These are phyloP conservation scores for Vesta saturnalis DNA, from an alignment of 2,888 invertebrate species.

Conservation along the genomic window DNA sequence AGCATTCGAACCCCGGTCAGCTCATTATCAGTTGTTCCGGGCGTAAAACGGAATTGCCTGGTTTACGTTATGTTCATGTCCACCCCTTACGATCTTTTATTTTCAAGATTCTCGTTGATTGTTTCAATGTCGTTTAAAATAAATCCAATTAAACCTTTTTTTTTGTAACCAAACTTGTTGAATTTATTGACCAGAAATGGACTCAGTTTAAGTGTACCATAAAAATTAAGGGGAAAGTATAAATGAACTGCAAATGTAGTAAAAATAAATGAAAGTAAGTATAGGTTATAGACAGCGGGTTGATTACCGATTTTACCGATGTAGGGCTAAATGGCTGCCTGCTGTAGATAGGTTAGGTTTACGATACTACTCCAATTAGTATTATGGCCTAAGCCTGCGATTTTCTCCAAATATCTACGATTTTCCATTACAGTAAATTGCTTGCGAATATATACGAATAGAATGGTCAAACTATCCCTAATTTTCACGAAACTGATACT, in stretches of 20 bases:
- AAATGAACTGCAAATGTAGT: conserved; percentile 29
- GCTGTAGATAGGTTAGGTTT: conserved; percentile 54
- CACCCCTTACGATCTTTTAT: conserved; percentile 36
- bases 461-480: conserved; percentile 28
- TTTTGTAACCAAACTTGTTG: conserved; percentile 13
- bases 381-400: conserved; percentile 51
- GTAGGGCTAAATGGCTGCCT: conserved; percentile 51
- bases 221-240: conserved; percentile 4
- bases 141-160: conserved; percentile 11
- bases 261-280: conserved; percentile 40
- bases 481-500: conserved; percentile 15
- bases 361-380: conserved; percentile 56
- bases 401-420: conserved; percentile 43
- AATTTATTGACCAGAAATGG: neutral
- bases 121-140: conserved; percentile 26
- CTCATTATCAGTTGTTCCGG: conserved; percentile 41
- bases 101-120: conserved; percentile 31
- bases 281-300: conserved; percentile 52
- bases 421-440: conserved; percentile 44
- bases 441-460: conserved; percentile 33
- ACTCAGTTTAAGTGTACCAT: neutral
- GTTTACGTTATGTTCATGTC: conserved; percentile 32
- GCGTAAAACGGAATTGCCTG: conserved; percentile 40
- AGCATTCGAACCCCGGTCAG: conserved; percentile 41
- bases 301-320: conserved; percentile 57